Evolutionary conservation across 1,140 invertebrate species (phyloP), one percentile per base, ranked within the genome.

Genomic region (Ceratosolen solmsi): DNA sequence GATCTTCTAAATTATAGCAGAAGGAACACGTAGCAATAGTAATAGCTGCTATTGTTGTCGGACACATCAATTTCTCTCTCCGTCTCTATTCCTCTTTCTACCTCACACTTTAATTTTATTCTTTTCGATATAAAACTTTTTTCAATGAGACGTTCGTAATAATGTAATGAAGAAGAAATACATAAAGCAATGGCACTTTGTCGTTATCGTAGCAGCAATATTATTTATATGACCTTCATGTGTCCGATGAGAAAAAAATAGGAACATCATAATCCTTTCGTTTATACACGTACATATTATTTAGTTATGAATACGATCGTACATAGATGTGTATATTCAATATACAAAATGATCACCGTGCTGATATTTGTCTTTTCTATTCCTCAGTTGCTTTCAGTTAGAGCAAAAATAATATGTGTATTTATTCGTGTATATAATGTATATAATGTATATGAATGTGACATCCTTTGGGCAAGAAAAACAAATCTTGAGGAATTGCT

Each of bases 181-280:
- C 30, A 25, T 38, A 30, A 56, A 73, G n/a, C n/a, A n/a, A 46
- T 46, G 13, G 41, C 5, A 7, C 5, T 46, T 7, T 46, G 41
- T 7, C 5, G 13, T 46, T 46, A 13, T 46, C 25, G 49, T 72
- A 82, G 49, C 54, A 33, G 54, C 51, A 77, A 15, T 60, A 63
- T n/a, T n/a, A n/a, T 71, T 71, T 68, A 41, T 71, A 70, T 81
- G 80, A 82, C 80, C 80, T 82, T 82, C 80, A 82, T 60, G 74
- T 58, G 80, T 63, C 73, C 80, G 80, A 76, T 13, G 56, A 63
- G 79, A 80, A 74, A 71, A 80, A 71, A 80, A 68, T 46, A 75
- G 72, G 54, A 63, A 58, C 76, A 80, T 79, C 78, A 72, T 79
- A 63, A 56, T 73, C 58, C 56, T 65, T 38, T 75, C 72, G 49